Conservation (phyloP, 2,113 vertebrate genomes). For the Sinocyclocheilus grahami region DNA sequence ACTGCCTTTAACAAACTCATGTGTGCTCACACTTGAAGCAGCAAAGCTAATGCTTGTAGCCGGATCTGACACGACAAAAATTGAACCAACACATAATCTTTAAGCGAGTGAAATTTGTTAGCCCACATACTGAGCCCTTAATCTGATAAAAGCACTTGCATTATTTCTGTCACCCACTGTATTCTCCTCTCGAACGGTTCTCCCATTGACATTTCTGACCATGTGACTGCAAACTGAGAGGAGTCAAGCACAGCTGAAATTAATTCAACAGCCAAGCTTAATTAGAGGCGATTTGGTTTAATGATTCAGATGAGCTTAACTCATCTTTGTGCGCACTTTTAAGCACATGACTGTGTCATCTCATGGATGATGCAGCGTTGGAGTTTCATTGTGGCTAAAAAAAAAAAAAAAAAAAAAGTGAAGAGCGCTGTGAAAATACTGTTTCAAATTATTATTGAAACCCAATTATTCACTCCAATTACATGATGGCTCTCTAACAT, state of each 20-base stretch:
- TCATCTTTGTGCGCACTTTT: slow-evolving; percentile 46
- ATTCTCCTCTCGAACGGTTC: slow-evolving; percentile 8
- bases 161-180: slow-evolving; percentile 39
- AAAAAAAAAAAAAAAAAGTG: neutral
- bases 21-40: slow-evolving; percentile 2
- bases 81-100: slow-evolving; percentile 22
- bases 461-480: slow-evolving; percentile 10
- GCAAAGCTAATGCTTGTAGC: neutral
- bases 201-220: slow-evolving; percentile 49
- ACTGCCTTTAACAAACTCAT: neutral
- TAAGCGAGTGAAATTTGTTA: slow-evolving; percentile 35
- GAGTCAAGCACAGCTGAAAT: slow-evolving; percentile 55
- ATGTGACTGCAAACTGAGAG: slow-evolving; percentile 45
- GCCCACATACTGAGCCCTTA: slow-evolving; percentile 45
- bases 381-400: slow-evolving; percentile 41
- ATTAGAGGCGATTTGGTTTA: slow-evolving; percentile 58
- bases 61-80: neutral
- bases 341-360: slow-evolving; percentile 29
- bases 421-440: slow-evolving; percentile 20
- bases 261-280: slow-evolving; percentile 59
- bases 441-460: slow-evolving; percentile 16
- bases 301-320: slow-evolving; percentile 57
- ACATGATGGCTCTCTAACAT: neutral
- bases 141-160: slow-evolving; percentile 44
- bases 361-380: slow-evolving; percentile 36